Percentiles rank a stretch among this genome's conserved stretches.
Conservation (phyloP, 2,113 vertebrate genomes). For the Cairina moschata region DNA sequence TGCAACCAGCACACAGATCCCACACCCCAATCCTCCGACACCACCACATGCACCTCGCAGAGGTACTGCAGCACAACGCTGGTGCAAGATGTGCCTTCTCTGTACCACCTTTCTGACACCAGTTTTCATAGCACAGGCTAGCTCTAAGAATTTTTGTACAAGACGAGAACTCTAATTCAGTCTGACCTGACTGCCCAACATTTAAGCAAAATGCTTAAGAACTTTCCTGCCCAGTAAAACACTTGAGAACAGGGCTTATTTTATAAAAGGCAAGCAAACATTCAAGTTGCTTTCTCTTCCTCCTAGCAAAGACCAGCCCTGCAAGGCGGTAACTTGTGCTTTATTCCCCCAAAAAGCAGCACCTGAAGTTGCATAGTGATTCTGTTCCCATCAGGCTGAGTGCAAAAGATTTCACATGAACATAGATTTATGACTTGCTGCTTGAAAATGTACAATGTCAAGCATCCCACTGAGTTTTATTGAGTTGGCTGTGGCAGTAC, state of each 20-base stretch:
- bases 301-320: not conserved
- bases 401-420: slow-evolving; percentile 9
- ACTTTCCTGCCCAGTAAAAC: not conserved
- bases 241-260: not conserved
- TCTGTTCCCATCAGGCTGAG: not conserved
- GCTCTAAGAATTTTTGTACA: not conserved
- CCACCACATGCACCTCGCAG: rapidly evolving
- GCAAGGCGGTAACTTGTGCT: slow-evolving; percentile 34
- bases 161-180: rapidly evolving
- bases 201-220: not conserved
- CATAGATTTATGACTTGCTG: slow-evolving; percentile 45
- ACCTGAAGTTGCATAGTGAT: not conserved
- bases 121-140: not conserved
- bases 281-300: slow-evolving; percentile 33
- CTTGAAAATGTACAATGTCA: slow-evolving; percentile 52
- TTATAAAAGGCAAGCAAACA: slow-evolving; percentile 6
- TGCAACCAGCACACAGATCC: not conserved
- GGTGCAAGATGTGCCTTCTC: not conserved
- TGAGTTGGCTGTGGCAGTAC: slow-evolving; percentile 25
- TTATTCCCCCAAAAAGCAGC: not conserved
- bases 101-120: not conserved
- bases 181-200: not conserved
- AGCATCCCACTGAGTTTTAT: slow-evolving; percentile 44
- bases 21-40: rapidly evolving
- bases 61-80: rapidly evolving